Base-by-base conservation (phyloP, 2,888 invertebrate species). In the Tetheella fluctuosa region DNA sequence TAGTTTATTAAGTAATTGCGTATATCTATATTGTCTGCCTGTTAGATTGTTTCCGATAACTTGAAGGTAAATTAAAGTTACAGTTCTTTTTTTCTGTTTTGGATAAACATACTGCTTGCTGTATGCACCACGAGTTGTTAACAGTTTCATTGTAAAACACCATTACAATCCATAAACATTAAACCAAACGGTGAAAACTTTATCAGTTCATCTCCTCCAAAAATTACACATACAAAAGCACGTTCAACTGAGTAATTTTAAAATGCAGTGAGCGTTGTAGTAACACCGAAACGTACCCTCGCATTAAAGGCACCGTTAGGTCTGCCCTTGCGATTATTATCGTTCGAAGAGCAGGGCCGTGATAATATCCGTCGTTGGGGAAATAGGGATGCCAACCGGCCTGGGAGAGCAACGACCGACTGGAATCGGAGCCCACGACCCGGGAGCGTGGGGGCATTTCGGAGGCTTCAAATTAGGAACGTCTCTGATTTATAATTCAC, bases 241-340 rank as follows among this genome's bases (percentile, higher is more conserved):
- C 28, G 61, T 63, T 58, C 60, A 58, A 65, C 63, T 69, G 70
- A 63, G 62, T 63, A 64, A 71, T 76, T 76, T 66, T 60, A 70
- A 73, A 77, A 76, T 71, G 76, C 70, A 68, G 72, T 71, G 72
- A 61, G 68, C 67, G 73, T 68, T 71, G 72, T 77, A 63, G 64
- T 71, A 65, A 63, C 64, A 65, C 70, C 69, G 71, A 70, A 71
- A 69, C 71, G 78, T 76, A 74, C 79, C 81, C 80, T 79, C 78
- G 70, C 75, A 79, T 79, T 80, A 81, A 74, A 74, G 74, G 71
- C 74, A 78, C 80, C 84, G 83, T 82, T 84, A 84, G 82, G 77
- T 74, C 75, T 80, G 81, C 79, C 84, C 84, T 81, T 76, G 82
- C 76, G 84, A 84, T 86, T 83, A 86, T 83, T 80, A 86, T 85